Base-by-base conservation (phyloP, 1,140 invertebrate species). In the Drosophila leontia region DNA sequence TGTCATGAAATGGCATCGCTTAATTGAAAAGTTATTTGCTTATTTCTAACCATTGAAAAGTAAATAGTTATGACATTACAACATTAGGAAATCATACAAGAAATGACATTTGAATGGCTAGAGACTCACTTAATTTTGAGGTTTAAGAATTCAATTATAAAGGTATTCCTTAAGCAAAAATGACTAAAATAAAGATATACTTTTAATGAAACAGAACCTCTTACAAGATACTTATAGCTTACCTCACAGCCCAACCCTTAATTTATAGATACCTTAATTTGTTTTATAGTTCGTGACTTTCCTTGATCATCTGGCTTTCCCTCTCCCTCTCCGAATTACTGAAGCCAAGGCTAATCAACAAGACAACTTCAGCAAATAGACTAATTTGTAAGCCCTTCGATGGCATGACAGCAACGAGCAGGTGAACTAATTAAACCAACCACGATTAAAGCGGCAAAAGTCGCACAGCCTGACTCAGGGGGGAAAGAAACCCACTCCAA, bases 301-400 rank as follows among this genome's bases (percentile, higher is more conserved):
- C 2, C 50, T n/a, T 37, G 35, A 58, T 29, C 17, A 57, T 15
- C 26, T 39, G 2, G 13, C n/a, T 12, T 12, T 3, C 23, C 45
- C 7, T 9, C 17, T 19, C 8, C 29, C 7, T 12, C 3, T 13
- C 7, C 6, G 1, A 37, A 39, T 23, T n/a, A 37, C 48, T 45
- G 29, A 51, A 35, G 19, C 29, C 37, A 42, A 7, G 26, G 59
- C 64, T 78, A 75, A 86, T 86, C 75, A 86, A 59, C 19, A 17
- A 48, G 50, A 75, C 60, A 75, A 57, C 57, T 63, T 58, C 72
- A 64, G 72, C 72, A 84, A 88, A 88, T 90, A 75, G 69, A 74
- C 80, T 83, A 81, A 84, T 88, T 90, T 78, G 80, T 84, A 78
- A 81, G 64, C 72, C 77, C 70, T 88, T 77, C 68, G 61, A 62